phyloP scores from a whole-genome alignment of 1,140 invertebrate genomes.

The Diachasma alloeum region DNA sequence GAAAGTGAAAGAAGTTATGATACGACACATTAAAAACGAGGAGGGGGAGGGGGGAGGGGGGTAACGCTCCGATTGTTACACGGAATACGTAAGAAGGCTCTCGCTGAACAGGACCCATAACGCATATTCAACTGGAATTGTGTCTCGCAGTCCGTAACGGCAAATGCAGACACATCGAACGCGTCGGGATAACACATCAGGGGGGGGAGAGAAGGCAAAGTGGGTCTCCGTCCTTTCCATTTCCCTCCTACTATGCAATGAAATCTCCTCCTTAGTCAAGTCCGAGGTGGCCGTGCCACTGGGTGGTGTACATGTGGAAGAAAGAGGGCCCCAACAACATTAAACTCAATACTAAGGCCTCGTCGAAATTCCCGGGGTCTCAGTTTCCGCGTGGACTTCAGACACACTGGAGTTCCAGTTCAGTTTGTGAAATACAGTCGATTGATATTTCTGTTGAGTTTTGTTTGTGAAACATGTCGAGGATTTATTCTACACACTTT shows the following conservation, averaged over 20 bases:
- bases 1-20: conserved; percentile 18
- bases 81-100: neutral
- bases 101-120: neutral
- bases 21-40: neutral
- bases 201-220: neutral
- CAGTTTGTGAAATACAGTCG: neutral
- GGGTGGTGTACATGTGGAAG: conserved; percentile 33
- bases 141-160: neutral
- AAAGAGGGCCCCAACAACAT: conserved; percentile 49
- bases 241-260: conserved; percentile 42
- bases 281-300: neutral
- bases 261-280: neutral
- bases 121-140: conserved; percentile 1
- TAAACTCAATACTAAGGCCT: conserved; percentile 41
- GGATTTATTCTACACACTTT: neutral
- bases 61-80: conserved; percentile 10
- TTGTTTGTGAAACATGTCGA: neutral
- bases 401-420: conserved; percentile 36
- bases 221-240: conserved; percentile 33
- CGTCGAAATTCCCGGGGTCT: conserved; percentile 43
- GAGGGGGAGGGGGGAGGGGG: neutral
- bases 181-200: neutral
- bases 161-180: conserved; percentile 5
- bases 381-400: conserved; percentile 59
- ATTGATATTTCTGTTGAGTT: neutral